phyloP scores from a whole-genome alignment of 2,888 invertebrate species.

The Cheilosia scutellata region DNA sequence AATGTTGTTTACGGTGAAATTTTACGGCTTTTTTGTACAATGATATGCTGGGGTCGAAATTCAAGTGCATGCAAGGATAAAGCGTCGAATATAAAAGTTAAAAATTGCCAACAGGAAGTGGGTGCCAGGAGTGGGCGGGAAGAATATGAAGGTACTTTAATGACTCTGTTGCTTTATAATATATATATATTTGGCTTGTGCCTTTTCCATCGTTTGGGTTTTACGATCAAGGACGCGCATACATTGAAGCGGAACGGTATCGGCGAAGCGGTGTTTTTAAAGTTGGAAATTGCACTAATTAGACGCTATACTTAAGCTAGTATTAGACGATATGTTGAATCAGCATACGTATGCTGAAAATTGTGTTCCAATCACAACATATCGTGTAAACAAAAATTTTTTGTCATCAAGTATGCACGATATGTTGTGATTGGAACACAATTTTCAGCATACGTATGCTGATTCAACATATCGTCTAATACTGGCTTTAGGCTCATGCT shows the following conservation, averaged over 20 bases:
- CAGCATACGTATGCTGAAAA: too few relatives aligned
- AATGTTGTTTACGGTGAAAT: slow-evolving; percentile 44
- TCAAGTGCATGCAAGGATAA: slow-evolving; percentile 37
- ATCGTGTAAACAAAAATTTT: too few relatives aligned
- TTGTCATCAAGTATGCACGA: too few relatives aligned
- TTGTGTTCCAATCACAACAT: too few relatives aligned
- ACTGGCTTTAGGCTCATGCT: too few relatives aligned
- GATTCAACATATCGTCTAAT: too few relatives aligned
- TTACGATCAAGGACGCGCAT: slow-evolving; percentile 13
- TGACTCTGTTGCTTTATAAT: slow-evolving; percentile 10
- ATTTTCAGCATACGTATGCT: too few relatives aligned
- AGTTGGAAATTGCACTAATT: background rate
- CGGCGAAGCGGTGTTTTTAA: background rate
- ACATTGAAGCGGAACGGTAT: background rate
- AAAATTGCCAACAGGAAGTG: slow-evolving; percentile 18
- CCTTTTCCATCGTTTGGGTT: slow-evolving; percentile 1
- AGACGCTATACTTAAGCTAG: too few relatives aligned
- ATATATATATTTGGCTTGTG: slow-evolving; percentile 3
- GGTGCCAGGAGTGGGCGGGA: too few relatives aligned
- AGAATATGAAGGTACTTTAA: slow-evolving; percentile 1
- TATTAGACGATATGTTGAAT: too few relatives aligned
- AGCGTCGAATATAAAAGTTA: slow-evolving; percentile 13
- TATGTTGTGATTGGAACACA: too few relatives aligned
- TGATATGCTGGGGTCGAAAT: slow-evolving; percentile 17
- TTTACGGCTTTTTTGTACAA: slow-evolving; percentile 43